Base-by-base conservation (phyloP, 2,797 vertebrate genomes). In the Phalloptychus januarius region DNA sequence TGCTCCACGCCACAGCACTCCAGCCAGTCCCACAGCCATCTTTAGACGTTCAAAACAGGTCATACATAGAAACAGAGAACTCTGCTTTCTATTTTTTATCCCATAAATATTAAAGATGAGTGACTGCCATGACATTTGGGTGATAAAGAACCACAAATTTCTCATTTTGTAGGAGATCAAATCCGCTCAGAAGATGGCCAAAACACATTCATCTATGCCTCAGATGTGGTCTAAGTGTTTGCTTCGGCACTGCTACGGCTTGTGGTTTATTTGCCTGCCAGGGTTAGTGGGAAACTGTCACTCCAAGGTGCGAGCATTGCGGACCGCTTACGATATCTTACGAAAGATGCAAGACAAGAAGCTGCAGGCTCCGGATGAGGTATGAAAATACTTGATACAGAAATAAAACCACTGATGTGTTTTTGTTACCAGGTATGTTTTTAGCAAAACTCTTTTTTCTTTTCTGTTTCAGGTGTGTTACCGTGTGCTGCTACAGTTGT, bases 191-290 rank as follows among this genome's bases (percentile, higher is more conserved):
- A 97, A 96, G 91, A 97, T 98, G 90, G 98, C 98, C 23, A 98
- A 97, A 93, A 97, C 96, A 50, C 97, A 98, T 79, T 98, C 98
- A 1, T 97, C 98, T 45, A 96, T 99, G 88, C 98, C 98, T 75
- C 97, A 99, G 90, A 97, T 99, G 98, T 99, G 98, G 98, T 99
- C 98, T 86, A 96, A 97, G 90, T 99, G 98, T 93, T 95, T 99
- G 33, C 91, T 99, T 72, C 96, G 97, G 18, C 98, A 99, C 91
- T 99, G 98, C 86, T 99, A 98, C 0, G 98, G 98, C 42, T 95
- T 99, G 33, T 99, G 98, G 98, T 99, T 99, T 90, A 99, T 99
- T 91, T 99, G 98, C 93, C 95, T 99, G 65, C 98, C 98, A 0
- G 97, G 97, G 0, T 99, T 98, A 0, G 97, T 98, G 63, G 95